Conservation (phyloP, 2,113 vertebrate genomes). For the Ammodytes dubius region DNA sequence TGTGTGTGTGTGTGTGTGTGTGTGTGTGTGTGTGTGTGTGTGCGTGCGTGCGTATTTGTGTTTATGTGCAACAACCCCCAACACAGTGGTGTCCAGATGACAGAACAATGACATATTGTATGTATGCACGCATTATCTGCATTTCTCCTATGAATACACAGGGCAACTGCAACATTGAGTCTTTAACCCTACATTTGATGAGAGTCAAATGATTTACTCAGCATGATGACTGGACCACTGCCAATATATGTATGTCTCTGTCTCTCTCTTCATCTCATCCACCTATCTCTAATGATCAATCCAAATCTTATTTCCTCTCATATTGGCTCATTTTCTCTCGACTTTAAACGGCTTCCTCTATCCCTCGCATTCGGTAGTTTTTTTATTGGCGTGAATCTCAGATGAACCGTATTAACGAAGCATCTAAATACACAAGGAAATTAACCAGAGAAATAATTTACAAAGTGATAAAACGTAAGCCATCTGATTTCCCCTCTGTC, state of each 20-base stretch:
- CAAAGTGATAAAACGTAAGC: constrained; percentile 66
- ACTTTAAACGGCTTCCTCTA: constrained; percentile 23
- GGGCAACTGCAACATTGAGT: constrained; percentile 27
- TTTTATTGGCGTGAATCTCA: constrained; percentile 70
- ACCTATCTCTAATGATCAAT: constrained; percentile 15
- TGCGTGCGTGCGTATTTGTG: constrained; percentile 19
- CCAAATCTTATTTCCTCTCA: not conserved
- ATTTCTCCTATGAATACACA: constrained; percentile 27
- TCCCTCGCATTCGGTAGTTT: not conserved
- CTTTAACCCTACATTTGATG: constrained; percentile 68
- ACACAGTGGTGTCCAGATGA: constrained; percentile 35
- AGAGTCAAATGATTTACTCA: constrained; percentile 59
- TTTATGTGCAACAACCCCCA: not conserved
- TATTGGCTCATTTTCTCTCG: constrained; percentile 13
- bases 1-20: constrained; percentile 18
- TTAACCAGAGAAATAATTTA: constrained; percentile 71
- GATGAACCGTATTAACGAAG: constrained; percentile 60
- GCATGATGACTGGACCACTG: constrained; percentile 42
- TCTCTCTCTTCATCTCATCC: constrained; percentile 3
- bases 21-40: constrained; percentile 22
- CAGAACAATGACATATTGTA: constrained; percentile 3
- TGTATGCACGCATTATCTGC: constrained; percentile 15
- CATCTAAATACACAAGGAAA: constrained; percentile 68
- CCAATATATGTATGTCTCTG: constrained; percentile 8
- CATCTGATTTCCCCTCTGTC: constrained; percentile 72